These are phyloP conservation scores for Lepidocolaptes lacrymiger DNA, from an alignment of 2,797 vertebrate genomes.

Conservation along the genomic window DNA sequence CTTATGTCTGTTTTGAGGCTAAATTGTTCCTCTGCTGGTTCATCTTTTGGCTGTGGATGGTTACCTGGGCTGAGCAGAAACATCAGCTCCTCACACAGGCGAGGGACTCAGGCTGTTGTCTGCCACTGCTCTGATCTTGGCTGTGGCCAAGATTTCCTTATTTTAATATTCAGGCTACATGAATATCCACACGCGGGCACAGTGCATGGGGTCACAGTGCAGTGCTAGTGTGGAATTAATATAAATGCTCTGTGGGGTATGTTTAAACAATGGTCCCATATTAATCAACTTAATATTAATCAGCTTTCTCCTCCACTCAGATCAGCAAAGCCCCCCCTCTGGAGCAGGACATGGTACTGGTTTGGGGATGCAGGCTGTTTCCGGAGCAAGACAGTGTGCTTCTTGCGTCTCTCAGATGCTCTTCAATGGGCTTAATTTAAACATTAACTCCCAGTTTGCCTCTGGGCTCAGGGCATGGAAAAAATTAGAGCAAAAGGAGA, in stretches of 20 bases:
- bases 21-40: neutral
- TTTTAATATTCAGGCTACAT: neutral
- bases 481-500: conserved; percentile 53
- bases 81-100: neutral
- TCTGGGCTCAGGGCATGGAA: conserved; percentile 45
- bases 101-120: neutral
- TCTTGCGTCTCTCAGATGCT: neutral
- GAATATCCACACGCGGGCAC: neutral
- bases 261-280: conserved; percentile 17
- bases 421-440: conserved; percentile 45
- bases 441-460: conserved; percentile 40
- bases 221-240: conserved; percentile 13
- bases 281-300: conserved; percentile 60
- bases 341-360: neutral
- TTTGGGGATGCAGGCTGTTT: neutral
- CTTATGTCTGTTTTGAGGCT: neutral
- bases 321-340: neutral
- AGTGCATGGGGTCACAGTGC: accelerated
- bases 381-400: neutral
- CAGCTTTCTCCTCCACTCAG: conserved; percentile 5
- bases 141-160: neutral
- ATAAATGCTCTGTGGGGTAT: neutral
- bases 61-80: neutral
- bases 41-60: neutral
- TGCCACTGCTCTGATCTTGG: neutral